These are phyloP conservation scores for Erpobdella octoculata DNA, from an alignment of 2,888 invertebrate genomes.

Conservation along the genomic window DNA sequence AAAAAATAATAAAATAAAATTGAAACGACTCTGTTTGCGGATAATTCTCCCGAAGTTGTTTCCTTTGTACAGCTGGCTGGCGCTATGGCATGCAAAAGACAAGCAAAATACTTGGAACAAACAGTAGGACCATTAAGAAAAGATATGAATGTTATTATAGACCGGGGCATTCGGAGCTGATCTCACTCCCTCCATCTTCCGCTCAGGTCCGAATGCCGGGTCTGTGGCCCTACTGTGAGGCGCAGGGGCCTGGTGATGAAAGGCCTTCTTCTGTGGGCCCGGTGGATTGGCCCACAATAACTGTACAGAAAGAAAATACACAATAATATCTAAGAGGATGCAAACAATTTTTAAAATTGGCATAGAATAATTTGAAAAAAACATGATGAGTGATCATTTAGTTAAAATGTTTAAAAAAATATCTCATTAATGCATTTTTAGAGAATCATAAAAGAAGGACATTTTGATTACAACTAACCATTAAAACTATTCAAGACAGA, in stretches of 20 bases:
- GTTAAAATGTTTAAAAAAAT: neutral
- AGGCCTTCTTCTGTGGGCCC: neutral
- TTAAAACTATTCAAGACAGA: neutral
- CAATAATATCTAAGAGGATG: too few relatives aligned
- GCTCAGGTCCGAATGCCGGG: conserved; percentile 1
- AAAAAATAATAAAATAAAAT: too few relatives aligned
- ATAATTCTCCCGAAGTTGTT: too few relatives aligned
- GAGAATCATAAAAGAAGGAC: neutral
- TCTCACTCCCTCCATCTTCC: neutral
- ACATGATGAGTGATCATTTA: neutral
- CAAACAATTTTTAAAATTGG: too few relatives aligned
- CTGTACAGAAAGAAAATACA: too few relatives aligned
- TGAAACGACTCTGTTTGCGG: too few relatives aligned
- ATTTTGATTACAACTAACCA: too few relatives aligned
- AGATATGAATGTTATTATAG: too few relatives aligned
- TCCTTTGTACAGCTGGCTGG: conserved; percentile 4
- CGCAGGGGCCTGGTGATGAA: conserved; percentile 1
- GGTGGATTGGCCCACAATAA: too few relatives aligned
- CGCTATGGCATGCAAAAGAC: neutral
- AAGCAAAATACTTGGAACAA: neutral
- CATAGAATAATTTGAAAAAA: neutral
- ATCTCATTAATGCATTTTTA: neutral
- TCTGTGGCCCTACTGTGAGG: neutral
- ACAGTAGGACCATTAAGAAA: neutral
- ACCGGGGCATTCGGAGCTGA: conserved; percentile 2